Evolutionary conservation across 2,113 vertebrate species (phyloP), one percentile per base, ranked within the genome.

Genomic region (Catagonus wagneri): DNA sequence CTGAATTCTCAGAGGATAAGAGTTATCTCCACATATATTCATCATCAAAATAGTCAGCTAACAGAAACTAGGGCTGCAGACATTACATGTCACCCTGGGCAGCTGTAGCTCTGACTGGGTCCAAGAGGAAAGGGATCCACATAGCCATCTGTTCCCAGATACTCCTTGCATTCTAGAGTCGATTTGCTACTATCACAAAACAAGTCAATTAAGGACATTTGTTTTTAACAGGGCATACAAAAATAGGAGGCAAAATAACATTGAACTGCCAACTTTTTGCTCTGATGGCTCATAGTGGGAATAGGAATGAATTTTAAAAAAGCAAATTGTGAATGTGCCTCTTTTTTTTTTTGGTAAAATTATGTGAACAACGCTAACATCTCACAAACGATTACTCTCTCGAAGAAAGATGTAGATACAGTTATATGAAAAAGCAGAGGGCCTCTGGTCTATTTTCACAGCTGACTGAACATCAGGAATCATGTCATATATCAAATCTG

Each of bases 91-190:
- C 87, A 94, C 60, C 71, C 39, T 80, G 61, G 97, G n/a, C 89
- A 97, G 91, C 96, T 97, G 86, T 69, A 94, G 96, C 63, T 94
- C 94, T 36, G 39, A 72, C 65, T 22, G 72, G 69, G 44, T 52
- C 25, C 60, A 0, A 2, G 81, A 95, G 91, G 75, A 87, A 93
- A 69, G 92, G 44, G 2, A 75, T 85, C 90, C 86, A 92, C 78
- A 93, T 16, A 34, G 52, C 94, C 97, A 98, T 97, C 97, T 98
- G 94, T 93, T 98, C 69, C 34, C 54, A 89, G 90, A 90, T 72
- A 61, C 66, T 56, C n/a, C 20, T 97, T 94, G 93, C 56, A 87
- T 93, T 90, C 52, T 86, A 78, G 93, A 95, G 95, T 90, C 20
- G 23, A 76, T 60, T 90, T 65, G 79, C 39, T 34, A 52, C 91